phyloP scores from a whole-genome alignment of 35 echinoderm and acorn worm genomes.

The Diadema setosum region DNA sequence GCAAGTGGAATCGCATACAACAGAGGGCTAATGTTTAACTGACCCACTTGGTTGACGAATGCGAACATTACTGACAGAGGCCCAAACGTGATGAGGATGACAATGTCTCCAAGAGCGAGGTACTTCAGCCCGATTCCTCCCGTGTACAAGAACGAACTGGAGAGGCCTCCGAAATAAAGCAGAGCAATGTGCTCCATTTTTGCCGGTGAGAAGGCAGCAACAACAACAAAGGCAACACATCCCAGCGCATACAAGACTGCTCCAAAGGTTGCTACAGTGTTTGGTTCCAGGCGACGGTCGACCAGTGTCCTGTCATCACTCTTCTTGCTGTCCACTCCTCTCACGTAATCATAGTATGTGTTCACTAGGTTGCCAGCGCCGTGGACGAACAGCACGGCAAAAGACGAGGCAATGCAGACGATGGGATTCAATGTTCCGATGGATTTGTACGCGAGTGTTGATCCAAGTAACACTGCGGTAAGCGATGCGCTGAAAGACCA shows the following conservation, averaged over 20 bases:
- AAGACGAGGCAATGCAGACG: constrained; percentile 35
- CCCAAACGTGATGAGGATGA: constrained; percentile 81
- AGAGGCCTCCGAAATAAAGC: constrained; percentile 90
- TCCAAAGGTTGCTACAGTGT: constrained; percentile 78
- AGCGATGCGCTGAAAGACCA: constrained; percentile 93
- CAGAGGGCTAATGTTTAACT: constrained; percentile 47
- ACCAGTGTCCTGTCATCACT: constrained; percentile 96
- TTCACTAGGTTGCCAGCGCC: constrained; percentile 95
- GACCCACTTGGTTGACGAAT: constrained; percentile 66
- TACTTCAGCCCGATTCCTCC: constrained; percentile 96
- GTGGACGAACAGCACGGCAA: constrained; percentile 86
- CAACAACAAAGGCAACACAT: constrained; percentile 49
- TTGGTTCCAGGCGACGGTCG: constrained; percentile 59
- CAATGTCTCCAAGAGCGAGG: constrained; percentile 75
- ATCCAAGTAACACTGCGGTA: constrained; percentile 72
- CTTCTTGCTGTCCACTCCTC: constrained; percentile 92
- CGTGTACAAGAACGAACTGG: constrained; percentile 90
- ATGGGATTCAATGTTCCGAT: constrained; percentile 10
- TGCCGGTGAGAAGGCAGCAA: constrained; percentile 52
- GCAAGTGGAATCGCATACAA: constrained; percentile 89
- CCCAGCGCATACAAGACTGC: constrained; percentile 77
- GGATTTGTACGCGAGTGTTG: constrained; percentile 77
- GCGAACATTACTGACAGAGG: constrained; percentile 97
- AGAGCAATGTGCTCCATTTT: constrained; percentile 95
- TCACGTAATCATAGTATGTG: constrained; percentile 91